Conservation (phyloP, 1,140 invertebrate genomes). For the Leptinotarsa undecemlineata region DNA sequence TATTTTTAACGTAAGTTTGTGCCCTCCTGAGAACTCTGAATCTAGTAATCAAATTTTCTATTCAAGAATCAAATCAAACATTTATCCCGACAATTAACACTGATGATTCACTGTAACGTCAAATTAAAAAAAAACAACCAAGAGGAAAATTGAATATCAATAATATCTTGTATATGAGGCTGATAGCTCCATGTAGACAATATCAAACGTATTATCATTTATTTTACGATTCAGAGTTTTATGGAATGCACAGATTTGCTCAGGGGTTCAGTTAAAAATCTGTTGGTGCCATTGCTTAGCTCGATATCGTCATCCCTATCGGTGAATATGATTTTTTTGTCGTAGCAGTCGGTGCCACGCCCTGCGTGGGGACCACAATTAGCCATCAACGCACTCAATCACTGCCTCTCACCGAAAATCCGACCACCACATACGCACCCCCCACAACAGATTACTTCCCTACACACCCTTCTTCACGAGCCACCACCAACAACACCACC, state of each 20-base stretch:
- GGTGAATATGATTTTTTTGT: slow-evolving; percentile 23
- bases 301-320: background rate
- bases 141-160: too few species aligned
- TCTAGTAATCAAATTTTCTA: too few species aligned
- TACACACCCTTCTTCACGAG: slow-evolving; percentile 50
- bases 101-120: too few species aligned
- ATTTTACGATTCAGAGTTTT: too few species aligned
- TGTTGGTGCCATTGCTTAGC: background rate
- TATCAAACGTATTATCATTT: too few species aligned
- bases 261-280: background rate
- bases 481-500: slow-evolving; percentile 34
- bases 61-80: too few species aligned
- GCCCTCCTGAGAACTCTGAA: too few species aligned
- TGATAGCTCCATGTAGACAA: too few species aligned
- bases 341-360: slow-evolving; percentile 43
- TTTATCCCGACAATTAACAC: too few species aligned
- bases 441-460: slow-evolving; percentile 32
- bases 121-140: too few species aligned
- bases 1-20: background rate
- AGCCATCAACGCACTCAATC: slow-evolving; percentile 68
- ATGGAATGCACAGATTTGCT: too few species aligned
- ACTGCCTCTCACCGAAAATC: slow-evolving; percentile 59
- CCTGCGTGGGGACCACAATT: slow-evolving; percentile 43
- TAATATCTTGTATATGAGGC: too few species aligned
- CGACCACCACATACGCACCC: slow-evolving; percentile 33